These are phyloP conservation scores for Lithophane semibrunnea DNA, from an alignment of 2,888 invertebrate species.

Conservation along the genomic window DNA sequence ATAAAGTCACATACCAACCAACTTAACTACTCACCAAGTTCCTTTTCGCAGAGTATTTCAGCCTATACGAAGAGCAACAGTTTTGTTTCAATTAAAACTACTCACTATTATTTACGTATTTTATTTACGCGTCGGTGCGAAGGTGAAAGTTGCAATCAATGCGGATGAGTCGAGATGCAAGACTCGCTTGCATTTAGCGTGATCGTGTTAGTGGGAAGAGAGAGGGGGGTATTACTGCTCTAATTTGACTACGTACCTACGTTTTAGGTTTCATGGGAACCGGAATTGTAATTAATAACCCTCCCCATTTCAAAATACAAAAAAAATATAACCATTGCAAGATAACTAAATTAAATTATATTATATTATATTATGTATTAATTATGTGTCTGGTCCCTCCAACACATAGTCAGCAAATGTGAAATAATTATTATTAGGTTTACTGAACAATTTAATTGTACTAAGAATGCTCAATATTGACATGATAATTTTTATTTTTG, in stretches of 20 bases:
- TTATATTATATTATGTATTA: too few species aligned
- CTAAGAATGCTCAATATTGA: too few species aligned
- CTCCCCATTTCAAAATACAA: too few species aligned
- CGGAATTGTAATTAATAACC: constrained; percentile 18
- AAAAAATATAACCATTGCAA: too few species aligned
- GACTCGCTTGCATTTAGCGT: constrained; percentile 29
- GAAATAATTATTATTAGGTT: too few species aligned
- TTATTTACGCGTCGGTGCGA: constrained; percentile 39
- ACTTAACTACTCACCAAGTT: too few species aligned
- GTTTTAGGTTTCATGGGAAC: constrained; percentile 21
- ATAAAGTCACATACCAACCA: too few species aligned
- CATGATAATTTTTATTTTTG: too few species aligned
- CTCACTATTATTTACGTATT: constrained; percentile 19
- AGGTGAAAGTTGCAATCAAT: constrained; percentile 67
- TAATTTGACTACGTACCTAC: constrained; percentile 17
- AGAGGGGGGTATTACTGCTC: not conserved
- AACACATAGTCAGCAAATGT: too few species aligned
- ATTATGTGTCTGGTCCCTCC: too few species aligned
- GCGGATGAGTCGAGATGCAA: constrained; percentile 50
- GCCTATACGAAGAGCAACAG: not conserved
- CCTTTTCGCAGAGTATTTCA: not conserved
- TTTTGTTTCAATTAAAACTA: not conserved
- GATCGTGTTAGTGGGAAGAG: not conserved
- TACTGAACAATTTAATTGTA: too few species aligned
- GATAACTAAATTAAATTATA: too few species aligned